Conservation (phyloP, 2,113 vertebrate genomes). For the Austrofundulus limnaeus region DNA sequence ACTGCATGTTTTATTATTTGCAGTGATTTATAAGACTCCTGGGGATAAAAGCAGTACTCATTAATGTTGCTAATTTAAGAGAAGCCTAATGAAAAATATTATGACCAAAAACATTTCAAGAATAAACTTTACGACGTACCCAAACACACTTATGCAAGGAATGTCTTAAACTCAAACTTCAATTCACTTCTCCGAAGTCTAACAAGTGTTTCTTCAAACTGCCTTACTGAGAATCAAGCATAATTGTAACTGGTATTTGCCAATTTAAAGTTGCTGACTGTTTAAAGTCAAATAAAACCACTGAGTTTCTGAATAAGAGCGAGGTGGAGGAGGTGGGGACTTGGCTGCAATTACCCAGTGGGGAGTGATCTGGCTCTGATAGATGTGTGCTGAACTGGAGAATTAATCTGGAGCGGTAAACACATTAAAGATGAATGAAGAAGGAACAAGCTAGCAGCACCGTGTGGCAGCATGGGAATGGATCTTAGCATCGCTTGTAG, state of each 20-base stretch:
- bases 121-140: neutral
- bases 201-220: neutral
- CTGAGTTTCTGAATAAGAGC: neutral
- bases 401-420: conserved; percentile 57
- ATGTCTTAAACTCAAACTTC: neutral
- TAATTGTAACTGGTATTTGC: neutral
- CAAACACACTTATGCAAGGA: neutral
- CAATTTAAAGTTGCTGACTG: neutral
- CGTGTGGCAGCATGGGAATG: conserved; percentile 30
- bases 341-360: conserved; percentile 40
- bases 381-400: conserved; percentile 50
- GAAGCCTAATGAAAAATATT: neutral
- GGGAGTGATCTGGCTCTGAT: conserved; percentile 44
- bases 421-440: conserved; percentile 53
- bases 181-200: neutral
- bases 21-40: neutral
- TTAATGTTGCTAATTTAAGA: neutral
- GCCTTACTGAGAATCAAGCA: neutral
- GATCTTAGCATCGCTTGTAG: conserved; percentile 20
- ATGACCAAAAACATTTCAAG: too few species aligned
- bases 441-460: conserved; percentile 15
- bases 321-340: neutral
- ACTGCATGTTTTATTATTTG: conserved; percentile 7
- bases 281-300: neutral
- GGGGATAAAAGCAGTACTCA: conserved; percentile 1